phyloP scores from a whole-genome alignment of 2,888 invertebrate species.

The Macroteleia sp. region DNA sequence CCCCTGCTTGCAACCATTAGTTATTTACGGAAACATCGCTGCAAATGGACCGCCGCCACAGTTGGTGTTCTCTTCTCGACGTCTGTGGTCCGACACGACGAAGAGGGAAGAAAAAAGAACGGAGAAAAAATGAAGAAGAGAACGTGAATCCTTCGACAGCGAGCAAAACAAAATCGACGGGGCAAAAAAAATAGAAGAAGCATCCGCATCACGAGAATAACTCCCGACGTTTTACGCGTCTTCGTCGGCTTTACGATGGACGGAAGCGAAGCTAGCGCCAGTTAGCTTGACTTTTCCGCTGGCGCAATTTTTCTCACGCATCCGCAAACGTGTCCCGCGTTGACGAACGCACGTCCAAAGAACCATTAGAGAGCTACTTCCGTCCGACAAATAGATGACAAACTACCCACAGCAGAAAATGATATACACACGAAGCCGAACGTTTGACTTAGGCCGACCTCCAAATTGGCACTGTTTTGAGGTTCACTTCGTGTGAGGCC shows the following conservation, averaged over 20 bases:
- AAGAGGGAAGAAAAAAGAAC: slow-evolving; percentile 5
- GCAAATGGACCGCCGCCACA: slow-evolving; percentile 75
- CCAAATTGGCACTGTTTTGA: slow-evolving; percentile 27
- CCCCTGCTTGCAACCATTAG: slow-evolving; percentile 77
- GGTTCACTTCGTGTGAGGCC: slow-evolving; percentile 46
- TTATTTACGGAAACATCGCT: slow-evolving; percentile 82
- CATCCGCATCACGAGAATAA: slow-evolving; percentile 50
- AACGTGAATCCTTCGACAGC: slow-evolving; percentile 55
- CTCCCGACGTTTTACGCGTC: slow-evolving; percentile 22
- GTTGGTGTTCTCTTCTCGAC: slow-evolving; percentile 61
- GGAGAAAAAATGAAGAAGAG: slow-evolving; percentile 6
- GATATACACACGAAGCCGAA: slow-evolving; percentile 21
- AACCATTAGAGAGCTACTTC: slow-evolving; percentile 55
- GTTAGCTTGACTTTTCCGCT: slow-evolving; percentile 15
- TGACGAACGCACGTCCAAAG: slow-evolving; percentile 53
- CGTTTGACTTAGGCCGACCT: slow-evolving; percentile 21
- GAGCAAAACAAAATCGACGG: slow-evolving; percentile 35
- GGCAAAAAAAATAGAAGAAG: slow-evolving; percentile 28
- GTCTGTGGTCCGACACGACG: slow-evolving; percentile 51
- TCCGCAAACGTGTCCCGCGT: slow-evolving; percentile 48
- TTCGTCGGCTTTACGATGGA: slow-evolving; percentile 30
- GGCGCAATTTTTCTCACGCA: slow-evolving; percentile 62
- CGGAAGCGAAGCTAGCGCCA: slow-evolving; percentile 14
- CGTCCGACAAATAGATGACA: slow-evolving; percentile 59
- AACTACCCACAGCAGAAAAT: slow-evolving; percentile 43